A percentile compares a stretch with the other conserved stretches of the same genome.
These are phyloP conservation scores for Lacanobia wlatinum DNA, from an alignment of 2,888 invertebrate species.

Conservation along the genomic window DNA sequence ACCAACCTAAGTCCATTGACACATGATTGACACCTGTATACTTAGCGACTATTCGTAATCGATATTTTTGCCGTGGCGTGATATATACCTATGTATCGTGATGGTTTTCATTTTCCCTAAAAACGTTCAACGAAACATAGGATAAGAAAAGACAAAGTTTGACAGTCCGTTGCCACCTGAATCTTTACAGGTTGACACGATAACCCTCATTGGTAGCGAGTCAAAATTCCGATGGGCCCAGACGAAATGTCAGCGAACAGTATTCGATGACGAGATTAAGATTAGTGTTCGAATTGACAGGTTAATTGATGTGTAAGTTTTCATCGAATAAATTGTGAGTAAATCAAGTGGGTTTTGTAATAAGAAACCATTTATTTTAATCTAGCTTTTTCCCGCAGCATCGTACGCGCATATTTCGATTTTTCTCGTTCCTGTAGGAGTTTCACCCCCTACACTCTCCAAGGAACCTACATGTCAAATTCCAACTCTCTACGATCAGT, in stretches of 20 bases:
- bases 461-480: too few relatives aligned
- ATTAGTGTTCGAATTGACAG: constrained; percentile 23
- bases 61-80: too few relatives aligned
- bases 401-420: too few relatives aligned
- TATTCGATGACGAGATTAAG: constrained; percentile 28
- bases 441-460: too few relatives aligned
- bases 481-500: too few relatives aligned
- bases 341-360: background rate
- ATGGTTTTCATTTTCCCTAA: background rate
- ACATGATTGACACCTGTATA: too few relatives aligned
- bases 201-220: constrained; percentile 19
- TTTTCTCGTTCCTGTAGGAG: too few relatives aligned
- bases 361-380: background rate
- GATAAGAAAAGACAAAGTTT: background rate
- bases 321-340: constrained; percentile 6
- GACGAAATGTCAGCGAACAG: constrained; percentile 34
- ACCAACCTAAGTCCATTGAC: too few relatives aligned
- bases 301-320: constrained; percentile 16
- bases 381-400: background rate
- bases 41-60: too few relatives aligned
- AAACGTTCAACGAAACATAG: background rate
- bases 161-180: background rate
- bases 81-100: too few relatives aligned
- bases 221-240: constrained; percentile 29
- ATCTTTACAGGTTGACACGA: constrained; percentile 9